Base-by-base conservation (phyloP, 2,113 vertebrate species). In the Elanus axillaris region DNA sequence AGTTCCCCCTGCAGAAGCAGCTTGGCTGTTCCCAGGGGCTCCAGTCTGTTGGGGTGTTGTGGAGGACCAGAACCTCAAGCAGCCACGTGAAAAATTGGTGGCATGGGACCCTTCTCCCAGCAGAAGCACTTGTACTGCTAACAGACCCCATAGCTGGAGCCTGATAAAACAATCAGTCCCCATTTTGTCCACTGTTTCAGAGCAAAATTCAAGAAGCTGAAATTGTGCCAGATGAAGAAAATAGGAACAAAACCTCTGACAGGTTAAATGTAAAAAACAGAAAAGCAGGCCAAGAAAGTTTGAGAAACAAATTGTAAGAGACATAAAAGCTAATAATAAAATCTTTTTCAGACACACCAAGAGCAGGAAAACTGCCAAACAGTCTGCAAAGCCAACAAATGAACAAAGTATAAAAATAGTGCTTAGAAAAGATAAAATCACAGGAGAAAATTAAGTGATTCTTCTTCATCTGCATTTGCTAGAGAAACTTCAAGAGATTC, bases 251-350 rank as follows among this genome's bases (percentile, higher is more conserved):
- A 78, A 78, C 4, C 40, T 64, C 64, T 79, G 87, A 85, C 81
- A 96, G 92, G 90, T 96, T 94, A 95, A 94, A 91, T 72, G 84
- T 64, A n/a, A 96, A 93, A 96, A 94, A 47, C 93, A 91, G 87
- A 85, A 91, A 85, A 64, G 36, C 48, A 72, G 58, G 73, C 83
- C 89, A 96, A 94, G 80, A 89, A 84, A 64, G 32, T 71, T 87
- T 75, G 84, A 93, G 87, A 96, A 97, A 85, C 52, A 95, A 95
- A 93, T 56, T 8, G 2, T 67, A 89, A 89, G 86, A 84, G 56
- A 52, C 76, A 91, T 87, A 84, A 82, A 93, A 96, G 42, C 64
- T 87, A 96, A 72, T 87, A 95, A 89, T 79, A 96, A 89, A 89
- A 86, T 88, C 59, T 90, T 90, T 93, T 92, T 90, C 94, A 93